phyloP scores from a whole-genome alignment of 2,888 invertebrate genomes.

The Pristionchus entomophagus region DNA sequence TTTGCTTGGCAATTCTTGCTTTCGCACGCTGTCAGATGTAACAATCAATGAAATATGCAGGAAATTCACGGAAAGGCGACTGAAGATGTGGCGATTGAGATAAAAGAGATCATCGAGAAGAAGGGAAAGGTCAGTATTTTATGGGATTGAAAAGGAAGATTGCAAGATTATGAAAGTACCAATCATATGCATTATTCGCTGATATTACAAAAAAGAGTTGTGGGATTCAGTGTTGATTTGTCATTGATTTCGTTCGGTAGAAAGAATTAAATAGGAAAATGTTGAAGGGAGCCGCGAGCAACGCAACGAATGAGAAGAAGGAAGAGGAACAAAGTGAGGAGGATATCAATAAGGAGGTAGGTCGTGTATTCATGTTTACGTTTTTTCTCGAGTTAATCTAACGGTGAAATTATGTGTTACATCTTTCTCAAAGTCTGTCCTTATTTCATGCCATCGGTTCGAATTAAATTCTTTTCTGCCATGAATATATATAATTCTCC shows the following conservation, averaged over 20 bases:
- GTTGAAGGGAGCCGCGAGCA: neutral
- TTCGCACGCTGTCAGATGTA: too few species aligned
- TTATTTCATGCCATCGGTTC: too few species aligned
- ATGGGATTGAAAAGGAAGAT: neutral
- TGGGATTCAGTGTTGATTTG: too few species aligned
- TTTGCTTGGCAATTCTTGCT: too few species aligned
- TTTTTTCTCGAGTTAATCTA: neutral
- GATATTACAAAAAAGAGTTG: too few species aligned
- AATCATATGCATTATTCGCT: too few species aligned
- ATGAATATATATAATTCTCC: neutral
- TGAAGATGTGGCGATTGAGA: conserved; percentile 59
- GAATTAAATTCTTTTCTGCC: neutral
- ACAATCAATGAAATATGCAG: conserved; percentile 41
- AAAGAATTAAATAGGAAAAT: too few species aligned
- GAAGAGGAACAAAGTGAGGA: conserved; percentile 46
- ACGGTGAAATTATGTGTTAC: too few species aligned
- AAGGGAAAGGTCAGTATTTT: neutral
- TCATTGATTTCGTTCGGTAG: too few species aligned
- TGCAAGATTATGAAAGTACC: too few species aligned
- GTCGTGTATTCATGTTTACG: neutral
- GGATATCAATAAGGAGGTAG: conserved; percentile 50
- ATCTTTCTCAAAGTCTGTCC: too few species aligned
- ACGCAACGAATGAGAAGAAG: neutral
- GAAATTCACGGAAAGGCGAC: conserved; percentile 63
- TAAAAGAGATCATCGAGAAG: conserved; percentile 48